phyloP scores from a whole-genome alignment of 2,888 invertebrate species.

The Arctia plantaginis region DNA sequence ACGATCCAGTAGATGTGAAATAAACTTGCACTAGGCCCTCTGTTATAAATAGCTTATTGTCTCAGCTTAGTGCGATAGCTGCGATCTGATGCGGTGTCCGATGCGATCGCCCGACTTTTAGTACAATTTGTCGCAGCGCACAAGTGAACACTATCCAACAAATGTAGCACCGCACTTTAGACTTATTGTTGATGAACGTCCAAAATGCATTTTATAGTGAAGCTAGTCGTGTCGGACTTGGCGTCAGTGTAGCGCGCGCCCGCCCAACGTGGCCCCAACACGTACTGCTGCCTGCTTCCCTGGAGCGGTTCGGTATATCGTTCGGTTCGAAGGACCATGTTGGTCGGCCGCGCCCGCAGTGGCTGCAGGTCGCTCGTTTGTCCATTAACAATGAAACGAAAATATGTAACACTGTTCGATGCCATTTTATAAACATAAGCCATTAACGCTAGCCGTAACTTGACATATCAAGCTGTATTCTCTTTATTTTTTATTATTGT shows the following conservation, averaged over 20 bases:
- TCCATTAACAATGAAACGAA: constrained; percentile 63
- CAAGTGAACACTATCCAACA: constrained; percentile 4
- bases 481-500: constrained; percentile 51
- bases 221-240: constrained; percentile 20
- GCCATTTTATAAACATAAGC: constrained; percentile 62
- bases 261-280: neutral
- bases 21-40: too few relatives aligned
- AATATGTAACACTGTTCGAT: constrained; percentile 59
- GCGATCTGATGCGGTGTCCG: constrained; percentile 16
- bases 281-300: neutral
- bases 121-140: constrained; percentile 10
- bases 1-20: too few relatives aligned
- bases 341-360: constrained; percentile 23
- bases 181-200: constrained; percentile 8
- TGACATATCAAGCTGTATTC: constrained; percentile 74
- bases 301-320: neutral
- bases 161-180: constrained; percentile 2
- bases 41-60: constrained; percentile 57
- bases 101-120: constrained; percentile 5
- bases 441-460: constrained; percentile 65
- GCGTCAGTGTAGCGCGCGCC: constrained; percentile 3
- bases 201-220: constrained; percentile 13
- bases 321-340: neutral
- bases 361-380: constrained; percentile 57
- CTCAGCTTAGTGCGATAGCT: constrained; percentile 50